phyloP scores from a whole-genome alignment of 2,797 vertebrate genomes.

The Tapirus indicus region DNA sequence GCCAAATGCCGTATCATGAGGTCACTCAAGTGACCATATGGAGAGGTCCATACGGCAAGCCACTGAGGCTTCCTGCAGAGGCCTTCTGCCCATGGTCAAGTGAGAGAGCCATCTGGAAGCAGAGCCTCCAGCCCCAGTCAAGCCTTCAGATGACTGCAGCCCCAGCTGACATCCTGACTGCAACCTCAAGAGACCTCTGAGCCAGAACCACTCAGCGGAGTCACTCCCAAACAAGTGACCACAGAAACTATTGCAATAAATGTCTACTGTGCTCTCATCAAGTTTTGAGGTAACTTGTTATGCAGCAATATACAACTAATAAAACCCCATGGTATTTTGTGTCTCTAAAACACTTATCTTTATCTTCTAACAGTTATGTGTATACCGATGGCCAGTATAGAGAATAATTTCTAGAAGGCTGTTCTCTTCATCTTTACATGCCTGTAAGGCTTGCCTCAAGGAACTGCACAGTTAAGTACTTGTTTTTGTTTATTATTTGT shows the following conservation, averaged over 20 bases:
- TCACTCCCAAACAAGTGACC: not conserved
- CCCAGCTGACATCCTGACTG: not conserved
- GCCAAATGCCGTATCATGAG: not conserved
- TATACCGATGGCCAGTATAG: not conserved
- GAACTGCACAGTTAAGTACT: not conserved
- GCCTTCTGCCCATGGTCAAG: not conserved
- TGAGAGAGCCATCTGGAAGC: not conserved
- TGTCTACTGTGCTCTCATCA: not conserved
- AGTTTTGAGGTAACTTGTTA: not conserved
- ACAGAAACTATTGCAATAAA: not conserved
- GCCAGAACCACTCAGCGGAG: not conserved
- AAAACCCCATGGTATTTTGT: not conserved
- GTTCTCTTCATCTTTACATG: constrained; percentile 1
- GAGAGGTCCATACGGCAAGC: not conserved
- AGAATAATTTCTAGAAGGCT: not conserved
- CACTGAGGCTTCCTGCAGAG: not conserved
- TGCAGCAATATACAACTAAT: not conserved
- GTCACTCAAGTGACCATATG: not conserved
- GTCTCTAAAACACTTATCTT: not conserved
- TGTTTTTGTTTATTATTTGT: constrained; percentile 26
- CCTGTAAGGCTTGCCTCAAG: not conserved
- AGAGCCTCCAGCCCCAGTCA: not conserved
- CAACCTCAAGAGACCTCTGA: not conserved
- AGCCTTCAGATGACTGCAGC: not conserved
- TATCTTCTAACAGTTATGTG: not conserved